A percentile compares a stretch with the other conserved stretches of the same genome.
Conservation (phyloP, 2,113 vertebrate genomes). For the Chaetura pelagica region DNA sequence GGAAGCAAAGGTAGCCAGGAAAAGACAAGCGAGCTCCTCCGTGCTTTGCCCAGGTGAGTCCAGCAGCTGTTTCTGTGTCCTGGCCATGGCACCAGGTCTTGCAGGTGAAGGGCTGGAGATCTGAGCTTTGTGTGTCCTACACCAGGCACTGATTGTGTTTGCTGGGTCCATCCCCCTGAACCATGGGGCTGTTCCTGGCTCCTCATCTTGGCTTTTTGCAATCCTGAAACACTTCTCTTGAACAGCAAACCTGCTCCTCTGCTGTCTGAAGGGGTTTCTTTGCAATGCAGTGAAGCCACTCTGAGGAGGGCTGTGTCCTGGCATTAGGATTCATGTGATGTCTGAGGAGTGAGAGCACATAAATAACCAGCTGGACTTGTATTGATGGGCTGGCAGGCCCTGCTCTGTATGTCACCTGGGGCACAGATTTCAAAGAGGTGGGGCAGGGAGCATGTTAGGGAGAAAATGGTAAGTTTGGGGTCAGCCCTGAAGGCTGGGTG, state of each 20-base stretch:
- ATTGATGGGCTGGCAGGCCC: neutral
- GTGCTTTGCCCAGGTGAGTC: neutral
- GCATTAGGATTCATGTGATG: neutral
- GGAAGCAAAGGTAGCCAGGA: neutral
- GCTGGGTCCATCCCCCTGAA: rapidly evolving
- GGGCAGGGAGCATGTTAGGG: neutral
- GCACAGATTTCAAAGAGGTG: rapidly evolving
- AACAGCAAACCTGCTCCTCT: neutral
- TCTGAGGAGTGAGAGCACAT: rapidly evolving
- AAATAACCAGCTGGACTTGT: neutral
- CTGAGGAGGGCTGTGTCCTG: neutral
- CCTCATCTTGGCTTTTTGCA: neutral
- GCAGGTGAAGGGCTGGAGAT: neutral
- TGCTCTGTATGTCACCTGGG: neutral
- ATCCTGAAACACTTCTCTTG: neutral
- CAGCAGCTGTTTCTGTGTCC: neutral
- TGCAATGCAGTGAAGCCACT: rapidly evolving
- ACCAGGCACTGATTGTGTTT: rapidly evolving
- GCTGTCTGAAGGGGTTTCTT: neutral
- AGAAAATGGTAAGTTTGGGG: neutral
- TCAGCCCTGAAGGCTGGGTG: neutral
- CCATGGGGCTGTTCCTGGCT: rapidly evolving
- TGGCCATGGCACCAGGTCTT: rapidly evolving
- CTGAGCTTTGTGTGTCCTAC: neutral
- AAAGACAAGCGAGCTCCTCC: rapidly evolving